Percentiles rank a stretch among this genome's conserved stretches.
phyloP scores from a whole-genome alignment of 2,888 invertebrate species.

The Nemurella pictetii region DNA sequence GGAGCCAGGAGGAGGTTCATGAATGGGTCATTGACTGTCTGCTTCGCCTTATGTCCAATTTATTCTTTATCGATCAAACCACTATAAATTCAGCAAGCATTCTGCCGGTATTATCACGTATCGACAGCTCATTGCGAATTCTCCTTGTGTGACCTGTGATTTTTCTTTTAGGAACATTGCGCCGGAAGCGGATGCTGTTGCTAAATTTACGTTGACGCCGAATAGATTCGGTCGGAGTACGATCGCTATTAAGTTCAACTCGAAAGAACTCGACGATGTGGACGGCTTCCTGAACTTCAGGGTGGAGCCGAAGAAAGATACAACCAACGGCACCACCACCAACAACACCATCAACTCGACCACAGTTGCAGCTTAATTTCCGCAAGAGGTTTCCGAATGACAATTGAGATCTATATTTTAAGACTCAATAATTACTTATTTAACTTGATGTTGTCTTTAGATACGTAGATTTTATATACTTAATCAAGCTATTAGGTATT shows the following conservation, averaged over 20 bases:
- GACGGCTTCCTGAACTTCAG: conserved; percentile 83
- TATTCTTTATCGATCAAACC: background rate
- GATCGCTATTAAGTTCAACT: conserved; percentile 83
- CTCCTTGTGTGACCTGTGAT: background rate
- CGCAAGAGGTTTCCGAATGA: background rate
- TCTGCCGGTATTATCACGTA: background rate
- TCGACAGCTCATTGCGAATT: background rate
- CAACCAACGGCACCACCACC: conserved; percentile 49
- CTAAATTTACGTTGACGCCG: conserved; percentile 76
- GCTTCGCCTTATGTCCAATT: background rate
- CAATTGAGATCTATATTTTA: too few relatives aligned
- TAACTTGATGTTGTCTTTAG: too few relatives aligned
- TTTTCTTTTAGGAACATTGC: conserved; percentile 57
- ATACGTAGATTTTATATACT: too few relatives aligned
- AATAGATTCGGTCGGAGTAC: conserved; percentile 78
- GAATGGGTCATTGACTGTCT: background rate
- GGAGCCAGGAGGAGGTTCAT: background rate
- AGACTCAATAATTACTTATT: too few relatives aligned
- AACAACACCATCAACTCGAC: conserved; percentile 47
- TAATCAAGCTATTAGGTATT: background rate
- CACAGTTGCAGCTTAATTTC: background rate
- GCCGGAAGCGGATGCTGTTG: conserved; percentile 70
- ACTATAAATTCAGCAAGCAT: background rate
- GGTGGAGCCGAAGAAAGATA: conserved; percentile 59
- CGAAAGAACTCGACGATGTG: conserved; percentile 85